Percentiles rank a stretch among this genome's conserved stretches.
Conservation (phyloP, 2,113 vertebrate genomes). For the Cairina moschata region DNA sequence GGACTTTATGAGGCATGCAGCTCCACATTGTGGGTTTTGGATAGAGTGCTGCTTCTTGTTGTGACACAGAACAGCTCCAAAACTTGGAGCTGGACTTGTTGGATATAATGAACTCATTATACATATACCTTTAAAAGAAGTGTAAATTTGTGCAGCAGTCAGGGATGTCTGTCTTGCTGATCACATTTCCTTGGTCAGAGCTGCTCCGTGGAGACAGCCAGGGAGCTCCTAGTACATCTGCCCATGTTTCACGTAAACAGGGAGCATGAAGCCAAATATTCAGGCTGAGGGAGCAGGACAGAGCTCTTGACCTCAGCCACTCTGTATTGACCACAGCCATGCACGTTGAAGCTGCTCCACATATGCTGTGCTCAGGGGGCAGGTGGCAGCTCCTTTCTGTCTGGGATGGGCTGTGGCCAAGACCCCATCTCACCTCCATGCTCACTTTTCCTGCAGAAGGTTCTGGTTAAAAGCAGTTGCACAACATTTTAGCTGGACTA, state of each 20-base stretch:
- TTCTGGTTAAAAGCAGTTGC: not conserved
- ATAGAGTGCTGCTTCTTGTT: not conserved
- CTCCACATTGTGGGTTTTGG: rapidly evolving
- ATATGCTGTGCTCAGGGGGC: not conserved
- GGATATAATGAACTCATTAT: not conserved
- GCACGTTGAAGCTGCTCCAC: rapidly evolving
- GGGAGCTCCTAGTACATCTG: rapidly evolving
- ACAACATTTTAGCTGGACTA: not conserved
- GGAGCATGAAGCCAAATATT: rapidly evolving
- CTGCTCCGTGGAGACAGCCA: rapidly evolving
- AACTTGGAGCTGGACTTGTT: not conserved
- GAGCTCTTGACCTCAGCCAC: not conserved
- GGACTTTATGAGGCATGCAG: not conserved
- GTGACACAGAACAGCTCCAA: not conserved
- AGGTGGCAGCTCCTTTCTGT: rapidly evolving
- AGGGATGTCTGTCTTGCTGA: conserved; percentile 5
- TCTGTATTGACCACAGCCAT: not conserved
- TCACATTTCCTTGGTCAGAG: not conserved
- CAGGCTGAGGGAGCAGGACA: rapidly evolving
- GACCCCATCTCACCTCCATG: rapidly evolving
- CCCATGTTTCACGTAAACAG: not conserved
- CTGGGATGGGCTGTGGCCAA: not conserved
- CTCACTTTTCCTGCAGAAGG: rapidly evolving
- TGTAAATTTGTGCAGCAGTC: not conserved
- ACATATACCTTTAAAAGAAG: not conserved